Evolutionary conservation across 2,113 vertebrate genomes (phyloP).

Genomic region (Recurvirostra avosetta): DNA sequence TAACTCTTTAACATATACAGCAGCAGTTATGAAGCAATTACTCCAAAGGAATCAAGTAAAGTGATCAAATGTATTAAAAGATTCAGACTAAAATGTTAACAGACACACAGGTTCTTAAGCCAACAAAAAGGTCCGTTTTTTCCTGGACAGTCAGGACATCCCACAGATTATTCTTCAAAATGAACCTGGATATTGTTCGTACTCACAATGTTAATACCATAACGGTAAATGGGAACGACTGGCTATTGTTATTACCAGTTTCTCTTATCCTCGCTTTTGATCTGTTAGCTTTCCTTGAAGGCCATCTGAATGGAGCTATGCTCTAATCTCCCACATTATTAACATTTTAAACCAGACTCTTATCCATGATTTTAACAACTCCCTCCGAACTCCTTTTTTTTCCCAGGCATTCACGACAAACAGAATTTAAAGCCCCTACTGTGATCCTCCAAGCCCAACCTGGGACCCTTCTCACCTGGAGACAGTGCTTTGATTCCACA

Average conservation of each 20-base stretch:
- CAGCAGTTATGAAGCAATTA: neutral
- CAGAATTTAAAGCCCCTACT: neutral
- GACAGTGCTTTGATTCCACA: neutral
- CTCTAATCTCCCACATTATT: neutral
- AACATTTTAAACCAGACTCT: neutral
- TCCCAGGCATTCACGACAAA: neutral
- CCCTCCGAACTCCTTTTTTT: neutral
- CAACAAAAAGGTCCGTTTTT: neutral
- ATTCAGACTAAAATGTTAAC: neutral
- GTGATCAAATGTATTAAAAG: neutral
- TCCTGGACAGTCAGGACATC: neutral
- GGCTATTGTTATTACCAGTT: neutral
- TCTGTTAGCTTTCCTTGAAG: neutral
- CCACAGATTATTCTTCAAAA: neutral
- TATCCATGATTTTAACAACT: neutral
- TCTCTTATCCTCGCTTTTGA: rapidly evolving
- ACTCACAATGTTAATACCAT: neutral
- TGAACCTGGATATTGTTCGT: neutral
- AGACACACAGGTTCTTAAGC: neutral
- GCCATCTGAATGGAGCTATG: neutral
- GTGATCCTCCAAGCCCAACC: neutral
- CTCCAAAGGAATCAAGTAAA: neutral
- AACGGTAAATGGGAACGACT: neutral
- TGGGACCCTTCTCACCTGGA: neutral
- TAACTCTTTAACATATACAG: neutral